A percentile compares a stretch with the other conserved stretches of the same genome.
Conservation (phyloP, 2,113 vertebrate genomes). For the Cathartes aura region DNA sequence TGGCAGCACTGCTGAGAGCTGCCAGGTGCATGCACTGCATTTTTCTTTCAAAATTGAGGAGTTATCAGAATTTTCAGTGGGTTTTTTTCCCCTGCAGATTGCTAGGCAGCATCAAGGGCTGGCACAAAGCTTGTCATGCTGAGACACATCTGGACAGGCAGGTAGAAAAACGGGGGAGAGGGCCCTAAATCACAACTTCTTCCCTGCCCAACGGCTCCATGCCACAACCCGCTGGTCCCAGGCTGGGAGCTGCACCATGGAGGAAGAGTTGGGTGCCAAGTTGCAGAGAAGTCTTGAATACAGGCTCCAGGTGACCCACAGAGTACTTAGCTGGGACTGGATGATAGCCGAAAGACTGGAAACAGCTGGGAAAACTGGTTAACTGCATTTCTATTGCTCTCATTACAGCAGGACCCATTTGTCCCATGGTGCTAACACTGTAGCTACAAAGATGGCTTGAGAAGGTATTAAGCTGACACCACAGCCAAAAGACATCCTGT, state of each 20-base stretch:
- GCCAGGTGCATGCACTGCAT: accelerated
- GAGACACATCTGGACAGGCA: neutral
- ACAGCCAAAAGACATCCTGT: neutral
- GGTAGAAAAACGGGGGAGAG: neutral
- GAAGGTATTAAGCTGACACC: neutral
- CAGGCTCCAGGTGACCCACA: neutral
- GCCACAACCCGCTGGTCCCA: accelerated
- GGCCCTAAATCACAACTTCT: neutral
- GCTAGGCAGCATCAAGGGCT: neutral
- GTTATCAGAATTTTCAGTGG: neutral
- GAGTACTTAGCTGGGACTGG: neutral
- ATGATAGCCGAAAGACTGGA: neutral
- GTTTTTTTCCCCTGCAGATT: neutral
- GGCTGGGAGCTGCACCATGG: neutral
- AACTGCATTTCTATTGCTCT: neutral
- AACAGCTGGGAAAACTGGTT: neutral
- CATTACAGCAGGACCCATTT: neutral
- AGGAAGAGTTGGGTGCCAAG: neutral
- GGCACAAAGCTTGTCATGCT: neutral
- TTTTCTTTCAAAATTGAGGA: neutral
- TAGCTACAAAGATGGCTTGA: neutral
- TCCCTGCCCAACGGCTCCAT: neutral
- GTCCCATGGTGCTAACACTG: accelerated
- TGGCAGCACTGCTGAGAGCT: neutral
- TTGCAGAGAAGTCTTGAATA: neutral